Base-by-base conservation (phyloP, 2,113 vertebrate genomes). In the Tragelaphus strepsiceros region DNA sequence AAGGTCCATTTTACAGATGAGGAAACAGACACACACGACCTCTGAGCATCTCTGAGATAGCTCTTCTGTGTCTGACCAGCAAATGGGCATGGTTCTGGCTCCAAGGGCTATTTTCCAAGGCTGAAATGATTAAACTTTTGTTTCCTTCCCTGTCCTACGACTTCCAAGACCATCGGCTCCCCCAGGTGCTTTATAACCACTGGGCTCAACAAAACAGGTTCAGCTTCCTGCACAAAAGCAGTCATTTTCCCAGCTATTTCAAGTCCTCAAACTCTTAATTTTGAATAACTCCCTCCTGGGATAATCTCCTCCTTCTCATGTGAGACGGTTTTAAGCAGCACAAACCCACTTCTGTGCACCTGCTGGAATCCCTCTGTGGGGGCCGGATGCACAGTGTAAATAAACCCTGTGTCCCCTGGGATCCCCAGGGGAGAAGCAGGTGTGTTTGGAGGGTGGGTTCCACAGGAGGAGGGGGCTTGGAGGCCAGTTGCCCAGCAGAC, bases 271-370 rank as follows among this genome's bases (percentile, higher is more conserved):
- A 77, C 39, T 91, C 24, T 83, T 96, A 77, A 95, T 92, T 19
- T 89, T 32, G 78, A 71, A 83, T 3, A 12, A 58, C 39, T 62
- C 24, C 83, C 71, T 97, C 90, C 96, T 83, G 95, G 77, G 96
- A 97, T 96, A 84, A 59, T 8, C 28, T 61, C 71, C 51, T 5
- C 16, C 78, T 92, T 91, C 98, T 93, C 89, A 2, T 12, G 39
- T 2, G 12, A 62, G 26, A 7, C 15, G 0, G 46, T 30, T 91
- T 88, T 24, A 82, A 88, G 4, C 51, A 46, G 71, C 4, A 2
- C 49, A 71, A 78, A 61, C 22, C 32, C 59, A 17, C 64, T 95
- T 67, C 58, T 7, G 82, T 30, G 26, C 10, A 53, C 0, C 2
- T 12, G 86, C 49, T 1, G 91, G 2, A 84, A 84, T 14, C 46